A percentile compares a stretch with the other conserved stretches of the same genome.
Conservation (phyloP, 2,113 vertebrate genomes). For the Microcebus jonahi region DNA sequence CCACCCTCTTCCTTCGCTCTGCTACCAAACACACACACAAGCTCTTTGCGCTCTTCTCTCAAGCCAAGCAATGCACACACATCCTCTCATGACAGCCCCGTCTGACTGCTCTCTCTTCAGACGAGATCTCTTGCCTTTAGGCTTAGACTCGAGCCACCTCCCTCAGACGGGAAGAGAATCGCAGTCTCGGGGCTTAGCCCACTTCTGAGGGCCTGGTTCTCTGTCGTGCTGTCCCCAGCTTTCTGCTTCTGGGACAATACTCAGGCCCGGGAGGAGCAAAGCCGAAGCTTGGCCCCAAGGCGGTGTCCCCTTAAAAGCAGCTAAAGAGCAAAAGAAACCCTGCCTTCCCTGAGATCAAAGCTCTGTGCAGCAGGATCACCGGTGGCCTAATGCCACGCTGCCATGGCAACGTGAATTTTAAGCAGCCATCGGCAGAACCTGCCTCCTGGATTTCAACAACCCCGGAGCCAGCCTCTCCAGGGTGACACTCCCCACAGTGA, state of each 20-base stretch:
- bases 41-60: not conserved
- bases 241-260: conserved; percentile 52
- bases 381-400: conserved; percentile 79
- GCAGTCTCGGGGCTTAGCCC: not conserved
- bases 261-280: conserved; percentile 70
- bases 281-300: conserved; percentile 76
- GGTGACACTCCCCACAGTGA: not conserved
- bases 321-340: conserved; percentile 79
- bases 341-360: conserved; percentile 84
- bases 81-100: not conserved
- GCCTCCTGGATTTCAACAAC: conserved; percentile 64
- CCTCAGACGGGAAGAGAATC: not conserved
- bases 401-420: conserved; percentile 86
- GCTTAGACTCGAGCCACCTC: not conserved
- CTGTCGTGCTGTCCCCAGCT: conserved; percentile 48
- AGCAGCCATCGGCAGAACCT: conserved; percentile 74
- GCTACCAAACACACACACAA: not conserved
- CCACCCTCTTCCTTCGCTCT: not conserved
- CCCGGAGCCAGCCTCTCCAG: conserved; percentile 44
- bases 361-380: conserved; percentile 73
- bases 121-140: conserved; percentile 35
- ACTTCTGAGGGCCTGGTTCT: conserved; percentile 2
- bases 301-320: conserved; percentile 75
- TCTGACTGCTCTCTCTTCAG: not conserved
- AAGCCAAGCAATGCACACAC: not conserved